Evolutionary conservation across 2,113 vertebrate species (phyloP), one percentile per base, ranked within the genome.

Genomic region (Chaetops frenatus): DNA sequence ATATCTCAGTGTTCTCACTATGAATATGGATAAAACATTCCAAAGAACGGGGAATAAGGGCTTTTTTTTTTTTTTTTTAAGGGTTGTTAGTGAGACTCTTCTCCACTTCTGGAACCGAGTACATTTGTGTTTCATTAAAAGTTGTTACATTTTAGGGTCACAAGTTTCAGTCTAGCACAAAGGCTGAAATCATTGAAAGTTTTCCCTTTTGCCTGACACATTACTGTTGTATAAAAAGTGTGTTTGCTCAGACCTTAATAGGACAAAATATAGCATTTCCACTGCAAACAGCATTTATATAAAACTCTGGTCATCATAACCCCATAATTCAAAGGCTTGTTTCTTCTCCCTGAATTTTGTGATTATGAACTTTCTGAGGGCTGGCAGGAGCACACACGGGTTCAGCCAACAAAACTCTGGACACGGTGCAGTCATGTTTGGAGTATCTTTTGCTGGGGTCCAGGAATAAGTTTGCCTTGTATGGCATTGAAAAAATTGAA

Each of bases 281-380:
- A 60, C 73, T 45, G 22, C 60, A 88, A 76, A 78, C 81, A 86
- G 65, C 35, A 9, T 85, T 93, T 91, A 33, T 60, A 38, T 60
- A 88, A 95, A 94, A 85, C 83, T 78, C 83, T 89, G 97, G 97
- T 98, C 97, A 97, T 71, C 58, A 69, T 96, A 97, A 98, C 96
- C 94, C 48, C 58, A 18, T 98, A 97, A 97, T 84, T 98, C 97
- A 97, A 88, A 79, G 53, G 9, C 88, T 97, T 95, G 74, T 97
- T 96, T 95, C 92, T 73, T 70, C 67, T 90, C 90, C 94, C 80
- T 94, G 86, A 95, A 96, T 95, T 94, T 94, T 94, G 76, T 90
- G 95, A 54, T 90, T 36, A 45, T 71, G 82, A 94, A 91, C 86
- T 91, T 92, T 91, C 66, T 70, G 86, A 95, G 10, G 48, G 86